Evolutionary conservation across 2,113 vertebrate species (phyloP), one percentile per base, ranked within the genome.

Genomic region (Corydoras maculifer): DNA sequence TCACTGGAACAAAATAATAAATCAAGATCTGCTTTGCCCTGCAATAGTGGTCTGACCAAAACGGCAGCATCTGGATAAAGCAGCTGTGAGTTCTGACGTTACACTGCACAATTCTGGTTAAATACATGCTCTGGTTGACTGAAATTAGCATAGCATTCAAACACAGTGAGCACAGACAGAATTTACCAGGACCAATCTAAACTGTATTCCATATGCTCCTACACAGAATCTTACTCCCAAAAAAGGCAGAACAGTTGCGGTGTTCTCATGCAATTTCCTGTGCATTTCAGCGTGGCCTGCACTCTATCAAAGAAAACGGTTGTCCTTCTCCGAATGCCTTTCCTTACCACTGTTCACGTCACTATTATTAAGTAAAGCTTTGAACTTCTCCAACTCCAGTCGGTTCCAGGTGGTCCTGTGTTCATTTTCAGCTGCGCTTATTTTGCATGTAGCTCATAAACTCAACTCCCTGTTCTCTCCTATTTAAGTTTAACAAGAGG

Each of bases 81-180:
- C 50, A 62, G 48, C 32, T 10, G 35, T 72, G 30, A 72, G 59
- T 50, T 25, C 18, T 25, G 18, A 25, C 18, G 18, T 25, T 25
- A 25, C 18, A 43, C 35, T 43, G 35, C 35, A 69, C 65, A 66
- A 53, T 66, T 76, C 68, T 75, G 67, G 65, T 78, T 77, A 62
- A 83, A 78, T 72, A 54, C 65, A 80, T 61, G 58, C 70, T 80
- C 69, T 63, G 80, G 18, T 43, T 82, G 76, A 65, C 74, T 86
- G 81, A 84, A 87, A 86, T 85, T 82, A 83, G 75, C 75, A 81
- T 79, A 83, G 75, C 68, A 81, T 84, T 77, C 76, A 77, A 78
- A 63, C 73, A 77, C 69, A 62, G 60, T 72, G 71, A 73, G 55
- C 75, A 68, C 69, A 79, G 75, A 72, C 9, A 78, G 69, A 75